phyloP scores from a whole-genome alignment of 2,888 invertebrate genomes.

The Apamea epomidion region DNA sequence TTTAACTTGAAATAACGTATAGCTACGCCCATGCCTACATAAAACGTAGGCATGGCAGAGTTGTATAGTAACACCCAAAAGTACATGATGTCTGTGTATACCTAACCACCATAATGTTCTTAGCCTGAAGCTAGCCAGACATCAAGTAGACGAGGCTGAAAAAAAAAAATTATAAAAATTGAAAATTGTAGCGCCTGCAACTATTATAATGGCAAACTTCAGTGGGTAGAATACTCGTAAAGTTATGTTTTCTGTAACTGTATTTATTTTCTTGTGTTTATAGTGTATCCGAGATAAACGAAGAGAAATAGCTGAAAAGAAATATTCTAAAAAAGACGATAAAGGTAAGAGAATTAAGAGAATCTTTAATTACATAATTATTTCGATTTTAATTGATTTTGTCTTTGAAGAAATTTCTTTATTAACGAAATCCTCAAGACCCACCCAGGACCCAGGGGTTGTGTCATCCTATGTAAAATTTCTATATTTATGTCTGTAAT shows the following conservation, averaged over 20 bases:
- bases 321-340: slow-evolving; percentile 31
- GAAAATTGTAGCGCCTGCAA: slow-evolving; percentile 24
- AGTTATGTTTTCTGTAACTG: neutral
- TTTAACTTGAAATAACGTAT: too few species aligned
- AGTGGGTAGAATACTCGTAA: neutral
- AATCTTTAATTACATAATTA: neutral
- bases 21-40: too few species aligned
- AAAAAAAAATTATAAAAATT: too few species aligned
- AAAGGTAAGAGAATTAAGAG: slow-evolving; percentile 44
- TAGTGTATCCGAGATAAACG: slow-evolving; percentile 68
- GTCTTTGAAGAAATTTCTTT: neutral
- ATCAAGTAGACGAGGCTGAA: too few species aligned
- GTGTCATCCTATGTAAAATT: too few species aligned
- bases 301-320: slow-evolving; percentile 58
- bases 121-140: too few species aligned
- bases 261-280: slow-evolving; percentile 5
- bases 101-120: too few species aligned
- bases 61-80: too few species aligned
- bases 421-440: neutral
- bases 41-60: too few species aligned
- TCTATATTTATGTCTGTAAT: too few species aligned
- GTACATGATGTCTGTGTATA: too few species aligned
- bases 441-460: too few species aligned
- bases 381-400: neutral
- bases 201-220: slow-evolving; percentile 1